Evolutionary conservation across 2,797 vertebrate species (phyloP).

Genomic region (Harpagifer antarcticus): DNA sequence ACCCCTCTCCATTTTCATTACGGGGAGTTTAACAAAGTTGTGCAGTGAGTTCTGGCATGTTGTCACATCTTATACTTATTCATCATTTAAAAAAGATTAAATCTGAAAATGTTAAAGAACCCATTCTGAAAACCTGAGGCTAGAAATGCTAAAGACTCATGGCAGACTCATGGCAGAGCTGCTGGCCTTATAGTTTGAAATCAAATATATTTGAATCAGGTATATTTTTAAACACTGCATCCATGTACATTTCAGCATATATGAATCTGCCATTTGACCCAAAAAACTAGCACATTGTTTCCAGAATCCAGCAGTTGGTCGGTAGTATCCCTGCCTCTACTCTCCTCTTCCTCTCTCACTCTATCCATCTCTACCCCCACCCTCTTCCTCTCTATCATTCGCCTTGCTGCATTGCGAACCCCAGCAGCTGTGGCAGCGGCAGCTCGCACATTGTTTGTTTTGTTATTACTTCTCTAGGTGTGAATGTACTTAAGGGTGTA

Average conservation of each 20-base stretch:
- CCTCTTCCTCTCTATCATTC: slow-evolving; percentile 52
- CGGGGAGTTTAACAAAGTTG: neutral
- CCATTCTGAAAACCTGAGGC: neutral
- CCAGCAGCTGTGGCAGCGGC: slow-evolving; percentile 48
- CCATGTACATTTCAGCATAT: neutral
- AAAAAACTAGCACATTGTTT: slow-evolving; percentile 8
- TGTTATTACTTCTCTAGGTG: neutral
- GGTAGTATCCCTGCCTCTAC: slow-evolving; percentile 30
- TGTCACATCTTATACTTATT: slow-evolving; percentile 13
- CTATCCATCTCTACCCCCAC: slow-evolving; percentile 32
- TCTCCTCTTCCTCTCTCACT: slow-evolving; percentile 18
- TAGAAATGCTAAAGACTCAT: neutral
- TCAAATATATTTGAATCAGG: neutral
- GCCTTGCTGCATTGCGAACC: slow-evolving; percentile 70
- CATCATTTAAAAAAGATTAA: neutral
- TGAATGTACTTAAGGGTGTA: neutral
- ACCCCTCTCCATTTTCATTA: slow-evolving; percentile 19
- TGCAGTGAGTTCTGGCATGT: slow-evolving; percentile 1
- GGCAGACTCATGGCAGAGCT: neutral
- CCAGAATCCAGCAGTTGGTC: slow-evolving; percentile 29
- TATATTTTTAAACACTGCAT: neutral
- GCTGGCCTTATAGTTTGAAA: neutral
- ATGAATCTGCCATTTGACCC: neutral
- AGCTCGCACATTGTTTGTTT: slow-evolving; percentile 42
- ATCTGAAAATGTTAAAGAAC: neutral